A percentile compares a stretch with the other conserved stretches of the same genome.
Evolutionary conservation across 1,140 invertebrate genomes (phyloP).

Genomic region (Tetramorium parvispinum): DNA sequence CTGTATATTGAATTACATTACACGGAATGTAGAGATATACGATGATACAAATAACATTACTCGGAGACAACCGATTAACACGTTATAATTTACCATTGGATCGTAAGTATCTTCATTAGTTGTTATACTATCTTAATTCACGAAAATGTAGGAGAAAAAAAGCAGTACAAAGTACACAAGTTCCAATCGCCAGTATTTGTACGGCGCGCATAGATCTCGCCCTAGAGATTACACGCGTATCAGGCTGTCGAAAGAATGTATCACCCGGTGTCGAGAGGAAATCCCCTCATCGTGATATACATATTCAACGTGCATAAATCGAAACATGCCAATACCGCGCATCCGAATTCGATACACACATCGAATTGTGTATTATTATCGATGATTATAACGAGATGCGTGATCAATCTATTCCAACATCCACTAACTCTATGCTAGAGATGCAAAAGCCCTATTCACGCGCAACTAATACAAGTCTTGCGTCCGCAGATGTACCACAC

Average conservation of each 20-base stretch:
- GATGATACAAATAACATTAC: not conserved
- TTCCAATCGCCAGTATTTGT: not conserved
- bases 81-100: not conserved
- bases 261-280: not conserved
- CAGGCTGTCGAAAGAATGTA: not conserved
- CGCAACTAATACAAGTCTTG: constrained; percentile 34
- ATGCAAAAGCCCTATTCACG: constrained; percentile 58
- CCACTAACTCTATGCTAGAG: constrained; percentile 60
- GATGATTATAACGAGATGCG: constrained; percentile 38
- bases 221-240: not conserved
- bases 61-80: not conserved
- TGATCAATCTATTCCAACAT: constrained; percentile 56
- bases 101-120: constrained; percentile 3
- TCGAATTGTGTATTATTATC: constrained; percentile 28
- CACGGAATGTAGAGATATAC: not conserved
- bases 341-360: not conserved
- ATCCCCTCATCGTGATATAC: not conserved
- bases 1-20: not conserved
- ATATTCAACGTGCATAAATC: not conserved
- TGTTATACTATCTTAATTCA: constrained; percentile 16
- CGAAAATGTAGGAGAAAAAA: constrained; percentile 24
- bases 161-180: not conserved
- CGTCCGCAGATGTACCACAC: constrained; percentile 16
- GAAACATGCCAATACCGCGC: not conserved
- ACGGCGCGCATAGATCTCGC: not conserved